phyloP scores from a whole-genome alignment of 2,797 vertebrate species.

The Pseudomugil tenellus region DNA sequence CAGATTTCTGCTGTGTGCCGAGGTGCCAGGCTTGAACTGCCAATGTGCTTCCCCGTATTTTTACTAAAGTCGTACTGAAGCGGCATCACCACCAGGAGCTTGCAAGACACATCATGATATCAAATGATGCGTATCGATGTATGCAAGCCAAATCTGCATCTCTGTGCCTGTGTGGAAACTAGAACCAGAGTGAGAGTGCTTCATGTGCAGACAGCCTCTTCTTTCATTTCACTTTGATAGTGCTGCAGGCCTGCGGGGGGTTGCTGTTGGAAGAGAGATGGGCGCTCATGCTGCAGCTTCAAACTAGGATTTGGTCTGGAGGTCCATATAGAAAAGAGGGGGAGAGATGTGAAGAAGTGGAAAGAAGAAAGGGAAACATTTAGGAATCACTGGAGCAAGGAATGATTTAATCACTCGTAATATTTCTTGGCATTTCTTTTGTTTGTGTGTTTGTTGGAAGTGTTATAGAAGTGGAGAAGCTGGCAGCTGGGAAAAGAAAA shows the following conservation, averaged over 20 bases:
- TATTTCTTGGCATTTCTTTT: conserved; percentile 19
- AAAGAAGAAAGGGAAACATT: conserved; percentile 19
- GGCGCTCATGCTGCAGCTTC: conserved; percentile 39
- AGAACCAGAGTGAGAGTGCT: conserved; percentile 41
- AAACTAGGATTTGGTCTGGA: conserved; percentile 43
- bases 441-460: conserved; percentile 17
- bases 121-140: conserved; percentile 51
- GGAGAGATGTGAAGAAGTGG: conserved; percentile 6
- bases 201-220: conserved; percentile 26
- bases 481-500: conserved; percentile 13
- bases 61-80: conserved; percentile 27
- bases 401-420: conserved; percentile 62
- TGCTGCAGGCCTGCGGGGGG: conserved; percentile 39
- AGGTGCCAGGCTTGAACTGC: conserved; percentile 24
- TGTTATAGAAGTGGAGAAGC: conserved; percentile 13
- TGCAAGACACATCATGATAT: conserved; percentile 21
- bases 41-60: conserved; percentile 22
- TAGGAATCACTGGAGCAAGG: conserved; percentile 34
- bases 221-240: conserved; percentile 49
- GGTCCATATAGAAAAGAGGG: conserved; percentile 16
- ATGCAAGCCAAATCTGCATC: conserved; percentile 37
- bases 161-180: conserved; percentile 47
- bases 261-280: conserved; percentile 47
- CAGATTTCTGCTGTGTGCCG: conserved; percentile 21
- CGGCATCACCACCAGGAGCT: conserved; percentile 31